Percentiles rank a stretch among this genome's conserved stretches.
Evolutionary conservation across 2,113 vertebrate genomes (phyloP).

Genomic region (Gavialis gangeticus): DNA sequence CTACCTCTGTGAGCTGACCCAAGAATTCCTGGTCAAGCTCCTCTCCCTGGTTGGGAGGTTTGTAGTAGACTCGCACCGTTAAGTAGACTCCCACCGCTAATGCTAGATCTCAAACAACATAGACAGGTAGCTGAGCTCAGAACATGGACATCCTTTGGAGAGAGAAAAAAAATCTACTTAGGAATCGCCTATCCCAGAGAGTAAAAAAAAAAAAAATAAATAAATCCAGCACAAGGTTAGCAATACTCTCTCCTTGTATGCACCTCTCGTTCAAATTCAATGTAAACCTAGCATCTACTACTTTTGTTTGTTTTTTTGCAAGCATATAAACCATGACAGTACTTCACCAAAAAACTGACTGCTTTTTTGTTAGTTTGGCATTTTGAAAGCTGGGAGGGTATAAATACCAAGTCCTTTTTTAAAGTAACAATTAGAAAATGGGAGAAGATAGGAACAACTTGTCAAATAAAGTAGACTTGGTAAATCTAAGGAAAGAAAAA

Average conservation of each 20-base stretch:
- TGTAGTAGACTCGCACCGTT: too few relatives aligned
- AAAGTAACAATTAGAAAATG: not conserved
- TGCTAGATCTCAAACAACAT: too few relatives aligned
- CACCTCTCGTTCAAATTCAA: not conserved
- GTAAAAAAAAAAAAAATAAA: not conserved
- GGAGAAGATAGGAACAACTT: accelerated
- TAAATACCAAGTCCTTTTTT: too few relatives aligned
- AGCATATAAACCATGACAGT: not conserved
- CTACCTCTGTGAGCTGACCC: too few relatives aligned
- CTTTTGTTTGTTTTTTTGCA: not conserved
- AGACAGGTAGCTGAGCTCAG: too few relatives aligned
- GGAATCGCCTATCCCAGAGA: too few relatives aligned
- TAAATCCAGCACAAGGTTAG: not conserved
- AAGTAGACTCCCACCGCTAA: too few relatives aligned
- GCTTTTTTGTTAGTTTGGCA: not conserved
- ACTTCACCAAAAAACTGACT: not conserved
- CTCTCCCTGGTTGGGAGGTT: too few relatives aligned
- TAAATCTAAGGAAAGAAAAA: not conserved
- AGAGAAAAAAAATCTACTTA: too few relatives aligned
- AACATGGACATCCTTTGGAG: too few relatives aligned
- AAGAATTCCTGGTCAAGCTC: too few relatives aligned
- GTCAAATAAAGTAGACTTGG: constrained; percentile 9
- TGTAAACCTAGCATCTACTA: not conserved
- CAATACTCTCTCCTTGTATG: not conserved
- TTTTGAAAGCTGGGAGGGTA: not conserved